phyloP scores from a whole-genome alignment of 2,888 invertebrate species.

The Biston stratarius region DNA sequence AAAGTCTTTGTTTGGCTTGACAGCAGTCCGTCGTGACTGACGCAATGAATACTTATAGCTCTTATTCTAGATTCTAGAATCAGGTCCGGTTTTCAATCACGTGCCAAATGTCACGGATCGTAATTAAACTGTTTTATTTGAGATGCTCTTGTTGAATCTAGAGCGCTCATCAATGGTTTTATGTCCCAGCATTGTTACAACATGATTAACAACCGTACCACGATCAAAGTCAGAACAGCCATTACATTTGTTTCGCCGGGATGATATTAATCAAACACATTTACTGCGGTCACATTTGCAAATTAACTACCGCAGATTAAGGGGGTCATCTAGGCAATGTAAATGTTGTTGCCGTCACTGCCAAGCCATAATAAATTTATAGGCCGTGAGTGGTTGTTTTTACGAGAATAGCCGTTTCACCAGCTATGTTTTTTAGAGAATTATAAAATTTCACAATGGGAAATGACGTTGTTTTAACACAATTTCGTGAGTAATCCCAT shows the following conservation, averaged over 20 bases:
- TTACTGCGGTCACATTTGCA: constrained; percentile 75
- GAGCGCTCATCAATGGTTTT: constrained; percentile 58
- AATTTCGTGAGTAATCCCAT: too few species aligned
- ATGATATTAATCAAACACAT: constrained; percentile 83
- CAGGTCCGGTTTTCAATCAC: constrained; percentile 36
- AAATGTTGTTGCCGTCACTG: too few species aligned
- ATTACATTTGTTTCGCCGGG: constrained; percentile 78
- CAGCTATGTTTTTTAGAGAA: too few species aligned
- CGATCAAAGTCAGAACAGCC: constrained; percentile 73
- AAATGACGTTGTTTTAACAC: too few species aligned
- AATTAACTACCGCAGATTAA: constrained; percentile 77
- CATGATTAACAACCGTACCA: constrained; percentile 71
- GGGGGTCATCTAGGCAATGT: too few species aligned
- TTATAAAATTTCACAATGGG: too few species aligned
- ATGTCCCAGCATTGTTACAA: constrained; percentile 62
- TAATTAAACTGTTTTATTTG: constrained; percentile 43
- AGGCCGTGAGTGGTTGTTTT: too few species aligned
- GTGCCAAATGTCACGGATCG: constrained; percentile 43
- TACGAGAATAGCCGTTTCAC: too few species aligned
- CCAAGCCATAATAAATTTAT: too few species aligned
- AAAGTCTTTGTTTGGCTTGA: too few species aligned
- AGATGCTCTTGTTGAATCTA: constrained; percentile 63
- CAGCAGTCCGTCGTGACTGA: too few species aligned
- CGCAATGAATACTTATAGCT: too few species aligned
- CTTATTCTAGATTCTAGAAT: background rate